phyloP scores from a whole-genome alignment of 2,888 invertebrate species.

The Eilema sororculum region DNA sequence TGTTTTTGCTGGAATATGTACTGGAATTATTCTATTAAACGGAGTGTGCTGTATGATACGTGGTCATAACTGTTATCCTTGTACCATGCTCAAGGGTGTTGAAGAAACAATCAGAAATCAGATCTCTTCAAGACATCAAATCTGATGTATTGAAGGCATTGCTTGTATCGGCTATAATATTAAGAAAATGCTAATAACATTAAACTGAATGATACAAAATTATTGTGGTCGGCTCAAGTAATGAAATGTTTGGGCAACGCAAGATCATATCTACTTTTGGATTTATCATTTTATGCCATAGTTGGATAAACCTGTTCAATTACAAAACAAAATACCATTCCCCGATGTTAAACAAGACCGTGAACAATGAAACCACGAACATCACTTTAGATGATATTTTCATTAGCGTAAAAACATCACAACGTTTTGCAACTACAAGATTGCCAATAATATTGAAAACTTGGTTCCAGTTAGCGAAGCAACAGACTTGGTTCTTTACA shows the following conservation, averaged over 20 bases:
- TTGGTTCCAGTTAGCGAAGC: constrained; percentile 11
- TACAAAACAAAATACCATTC: neutral
- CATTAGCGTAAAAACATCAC: constrained; percentile 8
- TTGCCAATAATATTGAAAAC: constrained; percentile 15
- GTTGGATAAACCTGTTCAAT: neutral
- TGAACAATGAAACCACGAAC: neutral
- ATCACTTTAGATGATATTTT: constrained; percentile 9
- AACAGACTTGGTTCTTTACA: constrained; percentile 13
- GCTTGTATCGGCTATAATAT: neutral
- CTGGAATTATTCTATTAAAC: too few species aligned
- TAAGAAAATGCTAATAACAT: neutral
- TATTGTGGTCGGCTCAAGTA: neutral
- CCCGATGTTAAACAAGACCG: neutral
- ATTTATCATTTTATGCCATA: neutral
- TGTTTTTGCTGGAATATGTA: neutral
- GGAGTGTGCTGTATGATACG: neutral
- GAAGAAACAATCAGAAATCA: neutral
- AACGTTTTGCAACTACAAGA: constrained; percentile 14
- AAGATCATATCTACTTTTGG: neutral
- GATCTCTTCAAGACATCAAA: neutral
- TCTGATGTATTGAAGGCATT: neutral
- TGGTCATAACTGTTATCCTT: neutral
- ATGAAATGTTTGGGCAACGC: neutral
- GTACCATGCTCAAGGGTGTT: neutral
- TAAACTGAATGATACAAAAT: neutral